Conservation (phyloP, 2,797 vertebrate species). For the Oreochromis grahami region DNA sequence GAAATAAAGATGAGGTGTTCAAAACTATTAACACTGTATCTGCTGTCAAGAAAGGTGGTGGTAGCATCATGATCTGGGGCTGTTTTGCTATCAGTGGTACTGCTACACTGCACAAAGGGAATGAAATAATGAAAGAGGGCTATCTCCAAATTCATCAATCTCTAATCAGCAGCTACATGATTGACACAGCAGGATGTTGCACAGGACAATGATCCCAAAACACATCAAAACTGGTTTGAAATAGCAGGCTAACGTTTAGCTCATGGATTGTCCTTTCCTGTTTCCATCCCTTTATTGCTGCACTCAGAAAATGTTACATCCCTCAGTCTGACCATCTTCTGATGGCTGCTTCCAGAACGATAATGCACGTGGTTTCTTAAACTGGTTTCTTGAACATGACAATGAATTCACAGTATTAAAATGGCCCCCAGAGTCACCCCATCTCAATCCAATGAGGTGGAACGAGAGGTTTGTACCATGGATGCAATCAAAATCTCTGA, state of each 20-base stretch:
- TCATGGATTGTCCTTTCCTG: not conserved
- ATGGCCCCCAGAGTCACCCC: not conserved
- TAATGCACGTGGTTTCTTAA: not conserved
- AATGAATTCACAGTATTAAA: not conserved
- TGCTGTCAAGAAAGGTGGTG: not conserved
- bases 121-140: not conserved
- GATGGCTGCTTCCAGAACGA: not conserved
- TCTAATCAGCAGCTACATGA: not conserved
- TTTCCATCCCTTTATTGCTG: not conserved
- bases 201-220: not conserved
- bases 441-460: not conserved
- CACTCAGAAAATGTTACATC: not conserved
- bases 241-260: not conserved
- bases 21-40: not conserved
- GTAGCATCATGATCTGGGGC: not conserved
- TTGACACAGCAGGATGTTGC: not conserved
- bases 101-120: not conserved
- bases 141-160: not conserved
- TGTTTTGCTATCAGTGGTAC: not conserved
- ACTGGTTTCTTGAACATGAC: not conserved
- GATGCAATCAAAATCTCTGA: not conserved
- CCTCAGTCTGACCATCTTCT: not conserved
- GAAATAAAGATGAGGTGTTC: not conserved
- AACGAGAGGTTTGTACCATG: not conserved
- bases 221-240: not conserved